These are phyloP conservation scores for Cecropterus lyciades DNA, from an alignment of 1,140 invertebrate genomes.

Conservation along the genomic window DNA sequence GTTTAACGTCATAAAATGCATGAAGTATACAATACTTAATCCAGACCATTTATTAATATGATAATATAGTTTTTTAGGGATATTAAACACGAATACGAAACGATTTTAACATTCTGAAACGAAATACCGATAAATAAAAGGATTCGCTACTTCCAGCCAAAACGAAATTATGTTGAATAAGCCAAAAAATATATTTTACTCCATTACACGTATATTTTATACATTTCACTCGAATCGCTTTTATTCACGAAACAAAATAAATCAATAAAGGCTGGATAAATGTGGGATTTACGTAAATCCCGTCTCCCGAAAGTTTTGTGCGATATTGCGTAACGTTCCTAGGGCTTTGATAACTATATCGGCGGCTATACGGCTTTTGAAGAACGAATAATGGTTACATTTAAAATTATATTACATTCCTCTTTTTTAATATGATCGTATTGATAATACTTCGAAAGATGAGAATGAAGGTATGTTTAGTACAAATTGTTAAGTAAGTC, in stretches of 20 bases:
- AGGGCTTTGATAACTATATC: constrained; percentile 29
- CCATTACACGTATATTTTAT: constrained; percentile 20
- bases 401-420: too few species aligned
- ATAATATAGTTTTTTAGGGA: too few species aligned
- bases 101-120: not conserved
- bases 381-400: too few species aligned
- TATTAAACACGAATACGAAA: too few species aligned
- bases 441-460: too few species aligned
- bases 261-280: constrained; percentile 49
- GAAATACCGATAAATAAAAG: constrained; percentile 3
- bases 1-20: too few species aligned
- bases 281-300: constrained; percentile 56
- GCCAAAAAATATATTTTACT: constrained; percentile 3
- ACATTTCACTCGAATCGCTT: constrained; percentile 19
- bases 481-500: too few species aligned
- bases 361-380: too few species aligned
- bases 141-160: not conserved
- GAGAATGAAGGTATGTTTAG: too few species aligned
- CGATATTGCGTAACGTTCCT: constrained; percentile 39
- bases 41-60: too few species aligned
- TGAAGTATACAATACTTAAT: too few species aligned
- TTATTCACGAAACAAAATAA: constrained; percentile 22
- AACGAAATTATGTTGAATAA: constrained; percentile 1
- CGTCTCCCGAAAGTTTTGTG: constrained; percentile 48
- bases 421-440: too few species aligned